Evolutionary conservation across 2,888 invertebrate genomes (phyloP), one percentile per base, ranked within the genome.

Genomic region (Brachynemurus nebulosus): DNA sequence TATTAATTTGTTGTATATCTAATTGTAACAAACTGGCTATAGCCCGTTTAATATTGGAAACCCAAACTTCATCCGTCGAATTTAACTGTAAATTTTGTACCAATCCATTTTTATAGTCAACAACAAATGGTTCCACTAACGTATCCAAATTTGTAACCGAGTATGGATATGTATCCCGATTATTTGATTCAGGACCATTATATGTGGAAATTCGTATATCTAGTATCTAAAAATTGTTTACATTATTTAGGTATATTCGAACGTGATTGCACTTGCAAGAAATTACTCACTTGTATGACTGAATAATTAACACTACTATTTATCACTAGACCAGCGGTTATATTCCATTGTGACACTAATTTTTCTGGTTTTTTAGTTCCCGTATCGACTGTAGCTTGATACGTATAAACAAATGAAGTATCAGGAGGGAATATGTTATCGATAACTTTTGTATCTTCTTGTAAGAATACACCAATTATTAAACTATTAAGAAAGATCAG

Each of bases 11-110:
- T 6, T 40, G 27, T 11, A 47, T 14, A 44, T 48, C 44, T 2
- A 48, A 18, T 42, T 48, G 48, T 11, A 48, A 40, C 14, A 48
- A 40, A 36, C 44, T 44, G 17, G 44, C 48, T 30, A 48, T 46
- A 1, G 39, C 48, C 40, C 46, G 19, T 39, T 48, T 48, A 14
- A 48, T 46, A 36, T 48, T 48, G 4, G 42, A 30, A 9, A 44
- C 34, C 48, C 48, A 48, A 4, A 46, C 30, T 7, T 44, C 39
- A 17, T 48, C 48, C 36, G 34, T 18, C 27, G 42, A 35, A 39
- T 39, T 36, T 4, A 48, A 41, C 16, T 21, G 37, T 3, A 48
- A 46, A 12, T 40, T 37, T 30, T 42, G 39, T 17, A 48, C 40
- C 20, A 46, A 35, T 4, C 42, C 42, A n/a, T 42, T 42, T 16